A percentile compares a stretch with the other conserved stretches of the same genome.
phyloP scores from a whole-genome alignment of 2,113 vertebrate species.

The Pomatorhinus ruficollis region DNA sequence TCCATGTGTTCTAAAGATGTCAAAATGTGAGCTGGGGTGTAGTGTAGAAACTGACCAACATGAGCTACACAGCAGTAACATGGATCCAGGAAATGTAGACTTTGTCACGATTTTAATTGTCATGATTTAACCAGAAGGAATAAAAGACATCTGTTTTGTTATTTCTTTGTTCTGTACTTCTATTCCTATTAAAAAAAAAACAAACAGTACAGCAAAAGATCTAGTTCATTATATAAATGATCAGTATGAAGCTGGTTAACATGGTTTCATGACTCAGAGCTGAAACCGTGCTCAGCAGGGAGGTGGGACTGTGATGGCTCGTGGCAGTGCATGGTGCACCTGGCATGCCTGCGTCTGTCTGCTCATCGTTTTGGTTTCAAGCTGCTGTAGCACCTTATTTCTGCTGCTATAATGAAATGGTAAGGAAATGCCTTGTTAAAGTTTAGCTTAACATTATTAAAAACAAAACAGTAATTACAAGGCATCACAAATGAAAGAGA shows the following conservation, averaged over 20 bases:
- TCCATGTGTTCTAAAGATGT: background rate
- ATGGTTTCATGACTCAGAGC: background rate
- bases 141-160: background rate
- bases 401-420: conserved; percentile 14
- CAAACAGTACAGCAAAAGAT: background rate
- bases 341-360: fast-evolving
- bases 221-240: background rate
- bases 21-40: background rate
- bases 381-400: background rate
- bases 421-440: conserved; percentile 51
- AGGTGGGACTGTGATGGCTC: background rate
- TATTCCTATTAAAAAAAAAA: background rate
- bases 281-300: background rate
- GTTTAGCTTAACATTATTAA: background rate
- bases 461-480: conserved; percentile 45
- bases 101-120: background rate
- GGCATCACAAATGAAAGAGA: conserved; percentile 4
- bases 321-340: background rate
- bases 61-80: background rate
- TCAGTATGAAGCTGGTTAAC: background rate
- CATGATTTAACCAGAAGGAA: background rate
- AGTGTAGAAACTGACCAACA: background rate
- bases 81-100: background rate
- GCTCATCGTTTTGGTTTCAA: background rate
- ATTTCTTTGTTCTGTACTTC: background rate